These are phyloP conservation scores for Grammomys dolichurus DNA, from an alignment of 2,113 vertebrate species.

Conservation along the genomic window DNA sequence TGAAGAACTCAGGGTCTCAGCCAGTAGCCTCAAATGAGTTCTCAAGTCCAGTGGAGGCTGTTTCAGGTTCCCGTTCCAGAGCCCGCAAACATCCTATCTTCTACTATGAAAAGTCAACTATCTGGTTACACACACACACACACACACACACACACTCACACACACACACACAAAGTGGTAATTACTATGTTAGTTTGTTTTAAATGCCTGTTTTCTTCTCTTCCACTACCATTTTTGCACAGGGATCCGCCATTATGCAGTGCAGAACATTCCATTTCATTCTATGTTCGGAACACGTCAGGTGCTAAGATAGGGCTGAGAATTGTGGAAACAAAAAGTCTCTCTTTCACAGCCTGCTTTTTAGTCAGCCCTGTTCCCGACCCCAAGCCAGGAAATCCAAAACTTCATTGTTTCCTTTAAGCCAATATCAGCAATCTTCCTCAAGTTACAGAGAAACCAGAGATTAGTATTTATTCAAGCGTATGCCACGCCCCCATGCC, in stretches of 20 bases:
- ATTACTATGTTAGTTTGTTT: background rate
- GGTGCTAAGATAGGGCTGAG: background rate
- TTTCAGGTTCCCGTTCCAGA: background rate
- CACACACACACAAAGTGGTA: background rate
- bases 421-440: background rate
- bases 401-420: background rate
- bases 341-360: background rate
- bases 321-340: background rate
- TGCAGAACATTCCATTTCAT: background rate
- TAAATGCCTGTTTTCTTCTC: background rate
- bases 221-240: background rate
- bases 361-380: background rate
- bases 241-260: background rate
- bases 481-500: background rate
- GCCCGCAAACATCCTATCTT: background rate
- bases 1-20: background rate
- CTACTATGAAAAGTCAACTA: background rate
- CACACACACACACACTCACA: background rate
- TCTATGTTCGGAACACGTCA: background rate
- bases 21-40: background rate
- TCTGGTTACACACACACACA: background rate
- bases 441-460: background rate
- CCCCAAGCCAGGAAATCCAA: background rate
- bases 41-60: background rate
- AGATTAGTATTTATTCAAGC: background rate